These are phyloP conservation scores for Eubasilissa splendida DNA, from an alignment of 2,888 invertebrate species.

Conservation along the genomic window DNA sequence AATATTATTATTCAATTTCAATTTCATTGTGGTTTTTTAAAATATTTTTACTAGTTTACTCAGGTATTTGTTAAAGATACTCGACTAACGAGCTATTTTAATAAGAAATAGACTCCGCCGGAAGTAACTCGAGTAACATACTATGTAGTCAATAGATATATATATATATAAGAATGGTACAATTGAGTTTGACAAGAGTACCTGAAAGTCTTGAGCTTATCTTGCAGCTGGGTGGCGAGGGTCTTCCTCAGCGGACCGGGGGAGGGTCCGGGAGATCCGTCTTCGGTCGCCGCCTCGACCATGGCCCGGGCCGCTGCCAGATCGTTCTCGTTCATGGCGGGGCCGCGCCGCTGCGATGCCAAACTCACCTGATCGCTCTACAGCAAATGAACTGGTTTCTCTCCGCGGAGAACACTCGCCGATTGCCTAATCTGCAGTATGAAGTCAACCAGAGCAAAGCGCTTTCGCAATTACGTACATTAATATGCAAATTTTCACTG, in stretches of 20 bases:
- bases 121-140: too few species aligned
- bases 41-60: too few species aligned
- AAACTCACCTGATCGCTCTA: background rate
- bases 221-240: slow-evolving; percentile 74
- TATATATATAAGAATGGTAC: too few species aligned
- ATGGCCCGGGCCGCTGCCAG: slow-evolving; percentile 81
- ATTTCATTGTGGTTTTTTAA: too few species aligned
- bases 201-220: slow-evolving; percentile 81
- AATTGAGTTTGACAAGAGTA: too few species aligned
- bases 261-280: slow-evolving; percentile 73
- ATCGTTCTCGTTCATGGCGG: slow-evolving; percentile 82
- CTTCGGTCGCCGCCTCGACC: slow-evolving; percentile 72
- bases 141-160: too few species aligned
- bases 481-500: slow-evolving; percentile 27
- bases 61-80: too few species aligned
- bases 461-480: slow-evolving; percentile 15
- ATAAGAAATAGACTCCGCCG: too few species aligned
- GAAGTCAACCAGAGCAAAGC: slow-evolving; percentile 11
- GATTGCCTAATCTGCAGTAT: slow-evolving; percentile 35
- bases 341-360: background rate
- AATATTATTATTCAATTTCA: too few species aligned
- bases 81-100: too few species aligned
- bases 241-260: slow-evolving; percentile 77
- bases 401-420: slow-evolving; percentile 1
- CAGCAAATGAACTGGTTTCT: slow-evolving; percentile 11